Evolutionary conservation across 2,888 invertebrate species (phyloP), one percentile per base, ranked within the genome.

Genomic region (Lasioglossum lativentre): DNA sequence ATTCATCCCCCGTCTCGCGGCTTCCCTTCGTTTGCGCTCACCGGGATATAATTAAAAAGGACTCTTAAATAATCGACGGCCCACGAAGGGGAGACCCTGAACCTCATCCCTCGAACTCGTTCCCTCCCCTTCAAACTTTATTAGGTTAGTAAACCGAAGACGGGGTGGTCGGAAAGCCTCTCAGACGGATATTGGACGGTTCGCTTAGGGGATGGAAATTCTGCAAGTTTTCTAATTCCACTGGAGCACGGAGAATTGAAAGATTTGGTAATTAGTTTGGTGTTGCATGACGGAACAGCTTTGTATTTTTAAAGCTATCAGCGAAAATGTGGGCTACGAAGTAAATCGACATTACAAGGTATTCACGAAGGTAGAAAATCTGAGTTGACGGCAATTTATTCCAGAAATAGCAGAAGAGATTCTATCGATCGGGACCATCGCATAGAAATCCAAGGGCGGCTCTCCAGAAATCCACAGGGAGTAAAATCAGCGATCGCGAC

Each of bases 21-120:
- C 78, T 63, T n/a, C 72, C 42, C 30, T 52, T 63, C 30, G 63
- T 27, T 30, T 6, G 6, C 63, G 63, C 6, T 16, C 79, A 66
- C 47, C 75, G 73, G 81, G 66, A 77, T 68, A 82, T 82, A 86
- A 85, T 85, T 85, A 86, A 85, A 66, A 82, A 80, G 80, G 85
- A 56, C 78, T 76, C 78, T 80, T 34, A 66, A 66, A 66, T 66
- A 66, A 66, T 66, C 66, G 34, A 3, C 63, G 30, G 63, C 16
- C 16, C 63, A 4, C 52, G 27, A 16, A 63, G 16, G 30, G 6
- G 63, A 30, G 30, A 30, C 14, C 63, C n/a, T 16, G 16, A 30
- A 30, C 16, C 63, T 34, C 19, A 45, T 68, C n/a, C 40, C 66
- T 34, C 52, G 16, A 52, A 14, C 63, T 47, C n/a, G n/a, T 38